phyloP scores from a whole-genome alignment of 2,113 vertebrate genomes.

The Myotis yumanensis region DNA sequence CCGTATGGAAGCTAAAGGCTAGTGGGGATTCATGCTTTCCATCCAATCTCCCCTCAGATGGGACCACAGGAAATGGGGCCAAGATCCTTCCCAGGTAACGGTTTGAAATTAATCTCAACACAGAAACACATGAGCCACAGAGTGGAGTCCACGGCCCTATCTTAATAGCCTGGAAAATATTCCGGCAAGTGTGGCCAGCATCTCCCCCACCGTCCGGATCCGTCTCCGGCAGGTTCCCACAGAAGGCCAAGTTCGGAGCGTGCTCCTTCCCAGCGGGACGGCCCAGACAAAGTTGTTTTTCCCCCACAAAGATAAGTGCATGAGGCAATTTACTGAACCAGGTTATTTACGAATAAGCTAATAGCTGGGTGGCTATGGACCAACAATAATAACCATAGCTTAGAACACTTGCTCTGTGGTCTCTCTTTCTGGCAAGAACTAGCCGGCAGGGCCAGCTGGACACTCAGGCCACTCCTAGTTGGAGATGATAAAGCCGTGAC shows the following conservation, averaged over 20 bases:
- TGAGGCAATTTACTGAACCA: background rate
- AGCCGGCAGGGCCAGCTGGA: background rate
- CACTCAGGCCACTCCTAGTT: background rate
- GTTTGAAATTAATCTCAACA: background rate
- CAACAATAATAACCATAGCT: background rate
- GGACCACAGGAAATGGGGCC: background rate
- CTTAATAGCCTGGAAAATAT: background rate
- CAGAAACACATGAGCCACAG: background rate
- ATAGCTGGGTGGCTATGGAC: background rate
- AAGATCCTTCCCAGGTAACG: slow-evolving; percentile 18
- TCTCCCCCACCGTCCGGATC: background rate
- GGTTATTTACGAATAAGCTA: slow-evolving; percentile 29
- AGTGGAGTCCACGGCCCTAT: background rate
- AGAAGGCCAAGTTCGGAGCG: background rate
- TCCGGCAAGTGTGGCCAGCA: background rate
- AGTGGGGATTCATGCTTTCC: background rate
- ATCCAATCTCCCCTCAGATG: background rate
- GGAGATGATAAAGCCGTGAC: background rate
- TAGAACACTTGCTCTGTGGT: background rate
- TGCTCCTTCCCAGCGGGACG: background rate
- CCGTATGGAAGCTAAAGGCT: background rate
- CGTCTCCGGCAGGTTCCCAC: background rate
- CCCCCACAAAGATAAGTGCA: background rate
- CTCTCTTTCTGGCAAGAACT: background rate
- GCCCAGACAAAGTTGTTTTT: background rate